Percentiles rank a stretch among this genome's conserved stretches.
Conservation (phyloP, 2,797 vertebrate species). For the Halcyon badia region DNA sequence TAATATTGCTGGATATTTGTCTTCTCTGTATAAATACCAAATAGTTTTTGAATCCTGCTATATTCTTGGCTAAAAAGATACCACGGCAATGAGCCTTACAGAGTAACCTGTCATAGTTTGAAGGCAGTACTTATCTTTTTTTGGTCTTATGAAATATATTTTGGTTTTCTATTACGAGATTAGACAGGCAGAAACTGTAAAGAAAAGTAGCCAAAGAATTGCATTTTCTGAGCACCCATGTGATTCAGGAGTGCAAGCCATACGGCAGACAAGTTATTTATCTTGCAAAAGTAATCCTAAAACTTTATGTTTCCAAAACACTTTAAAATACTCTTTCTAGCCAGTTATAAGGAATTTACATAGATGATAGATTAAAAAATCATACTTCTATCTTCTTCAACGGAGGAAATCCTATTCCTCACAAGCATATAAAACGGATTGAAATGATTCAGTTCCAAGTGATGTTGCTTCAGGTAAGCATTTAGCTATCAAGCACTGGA, state of each 20-base stretch:
- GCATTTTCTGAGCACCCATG: background rate
- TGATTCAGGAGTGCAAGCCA: background rate
- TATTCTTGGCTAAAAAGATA: background rate
- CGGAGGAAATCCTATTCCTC: background rate
- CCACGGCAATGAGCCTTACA: background rate
- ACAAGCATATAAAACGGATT: background rate
- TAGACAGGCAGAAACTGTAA: background rate
- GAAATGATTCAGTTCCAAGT: background rate
- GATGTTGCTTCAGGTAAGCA: background rate
- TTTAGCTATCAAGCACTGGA: background rate
- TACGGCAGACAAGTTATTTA: background rate
- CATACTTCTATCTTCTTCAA: background rate
- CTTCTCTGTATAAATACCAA: background rate
- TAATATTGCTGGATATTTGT: background rate
- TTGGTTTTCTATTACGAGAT: background rate
- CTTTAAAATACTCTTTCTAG: background rate
- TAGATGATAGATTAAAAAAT: background rate
- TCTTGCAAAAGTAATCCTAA: background rate
- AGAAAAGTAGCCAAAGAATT: background rate
- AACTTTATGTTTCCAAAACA: background rate
- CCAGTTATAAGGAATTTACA: background rate
- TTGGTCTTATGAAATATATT: background rate
- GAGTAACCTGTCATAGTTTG: background rate
- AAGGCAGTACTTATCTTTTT: background rate
- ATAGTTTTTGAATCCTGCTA: background rate